Base-by-base conservation (phyloP, 53 echinoderm and acorn worm species). In the Antedon mediterranea region DNA sequence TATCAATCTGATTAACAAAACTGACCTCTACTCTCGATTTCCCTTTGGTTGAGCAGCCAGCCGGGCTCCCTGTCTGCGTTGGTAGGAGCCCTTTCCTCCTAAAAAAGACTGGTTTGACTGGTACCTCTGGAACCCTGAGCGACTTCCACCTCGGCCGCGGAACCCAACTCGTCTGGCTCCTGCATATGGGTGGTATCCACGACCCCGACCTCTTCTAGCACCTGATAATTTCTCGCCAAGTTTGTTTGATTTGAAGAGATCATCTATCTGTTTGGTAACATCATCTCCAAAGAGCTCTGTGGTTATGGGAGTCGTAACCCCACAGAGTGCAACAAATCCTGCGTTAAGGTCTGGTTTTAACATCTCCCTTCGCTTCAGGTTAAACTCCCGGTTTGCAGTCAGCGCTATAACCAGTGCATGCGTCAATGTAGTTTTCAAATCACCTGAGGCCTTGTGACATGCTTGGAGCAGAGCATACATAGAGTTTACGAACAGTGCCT, bases 291-390 rank as follows among this genome's bases (percentile, higher is more conserved):
- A 84, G 26, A 84, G 57, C 29, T 28, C 31, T 43, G 34, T 20
- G 0, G 85, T 80, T 3, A 84, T 80, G 31, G 80, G 71, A 33
- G 80, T 76, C 8, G 30, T 23, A 27, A 76, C 76, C n/a, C 37
- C 42, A 31, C 84, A 84, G 15, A 84, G 75, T 30, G 31, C 43
- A 0, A 31, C 74, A 71, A 43, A 79, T 33, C 75, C 73, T 0
- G 42, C 20, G 26, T 84, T 84, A 4, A 79, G 75, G 74, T 75
- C 34, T n/a, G 84, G 84, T 34, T 75, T 73, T n/a, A 84, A 74
- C 74, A 79, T 73, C 28, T 79, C 84, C 20, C 79, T 41, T 28
- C 84, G 43, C 31, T 31, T 43, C 32, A 74, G 28, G 31, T 84
- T 84, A 6, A 85, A 31, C 34, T 81, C 77, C 3, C 57, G 7